Evolutionary conservation across 2,888 invertebrate genomes (phyloP), one percentile per base, ranked within the genome.

Genomic region (Apodemia duryi): DNA sequence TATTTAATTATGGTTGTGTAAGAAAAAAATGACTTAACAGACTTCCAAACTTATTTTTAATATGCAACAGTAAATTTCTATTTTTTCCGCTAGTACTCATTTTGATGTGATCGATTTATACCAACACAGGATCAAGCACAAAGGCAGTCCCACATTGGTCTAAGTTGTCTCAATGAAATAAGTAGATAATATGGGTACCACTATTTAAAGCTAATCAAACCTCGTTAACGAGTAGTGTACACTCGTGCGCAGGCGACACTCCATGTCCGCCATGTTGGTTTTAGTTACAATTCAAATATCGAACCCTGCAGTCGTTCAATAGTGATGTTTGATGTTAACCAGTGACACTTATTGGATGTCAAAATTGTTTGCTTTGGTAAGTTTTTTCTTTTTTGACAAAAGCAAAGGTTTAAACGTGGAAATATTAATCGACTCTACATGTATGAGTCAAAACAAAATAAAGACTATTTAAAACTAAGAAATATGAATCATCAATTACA

Each of bases 171-270:
- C 88, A 92, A 93, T 92, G 84, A 83, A 92, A 88, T 92, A 92
- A 92, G 91, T 92, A 92, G 92, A 92, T 93, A 91, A 91, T 89
- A 82, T 88, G 87, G 84, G 87, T 86, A 86, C 84, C 84, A 85
- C 93, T 94, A 94, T 93, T 93, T 94, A 93, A 94, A 93, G 91
- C 91, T 93, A 93, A 94, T 94, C 93, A 93, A 93, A 89, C 83
- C 86, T 90, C 83, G 92, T 93, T 93, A 93, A 91, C 91, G 88
- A 90, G 85, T 87, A 93, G 93, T 93, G 92, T 79, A 84, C 79
- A 81, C 76, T 75, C 81, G 80, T 85, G 87, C 90, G 86, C 87
- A 76, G 82, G 85, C 83, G 86, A 74, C 79, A 86, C 76, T 73
- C 73, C 81, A 78, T 80, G 83, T 77, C 71, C 73, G 83, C 83